A percentile compares a stretch with the other conserved stretches of the same genome.
Evolutionary conservation across 2,797 vertebrate genomes (phyloP).

Genomic region (Acomys russatus): DNA sequence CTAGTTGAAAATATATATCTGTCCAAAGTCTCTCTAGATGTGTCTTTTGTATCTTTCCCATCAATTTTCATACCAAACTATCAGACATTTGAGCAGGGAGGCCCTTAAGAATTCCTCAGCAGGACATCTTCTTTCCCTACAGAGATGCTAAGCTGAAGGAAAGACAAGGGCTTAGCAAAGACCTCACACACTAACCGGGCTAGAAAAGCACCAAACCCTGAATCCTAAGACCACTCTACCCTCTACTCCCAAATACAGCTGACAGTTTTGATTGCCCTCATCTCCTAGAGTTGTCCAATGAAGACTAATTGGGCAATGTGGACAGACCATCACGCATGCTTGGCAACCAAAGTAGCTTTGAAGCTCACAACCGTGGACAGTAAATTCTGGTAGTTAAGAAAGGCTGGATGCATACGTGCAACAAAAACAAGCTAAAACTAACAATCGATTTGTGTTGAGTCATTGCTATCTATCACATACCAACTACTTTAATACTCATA

Average conservation of each 20-base stretch:
- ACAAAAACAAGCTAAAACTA: not conserved
- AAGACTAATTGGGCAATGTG: not conserved
- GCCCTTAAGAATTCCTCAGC: not conserved
- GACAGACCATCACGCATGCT: not conserved
- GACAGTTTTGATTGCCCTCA: not conserved
- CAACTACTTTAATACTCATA: not conserved
- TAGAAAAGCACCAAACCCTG: not conserved
- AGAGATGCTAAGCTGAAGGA: not conserved
- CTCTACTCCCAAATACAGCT: not conserved
- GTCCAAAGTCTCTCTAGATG: not conserved
- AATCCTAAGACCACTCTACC: not conserved
- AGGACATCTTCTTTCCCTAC: not conserved
- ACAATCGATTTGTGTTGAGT: not conserved
- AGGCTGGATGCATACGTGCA: not conserved
- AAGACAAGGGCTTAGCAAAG: not conserved
- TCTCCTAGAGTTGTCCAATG: not conserved
- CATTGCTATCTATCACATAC: not conserved
- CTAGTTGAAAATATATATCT: not conserved
- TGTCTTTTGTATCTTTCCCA: not conserved
- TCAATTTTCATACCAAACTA: not conserved
- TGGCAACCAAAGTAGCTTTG: not conserved
- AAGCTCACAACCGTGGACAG: not conserved
- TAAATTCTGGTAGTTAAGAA: not conserved
- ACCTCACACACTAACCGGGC: not conserved
- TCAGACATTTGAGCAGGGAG: not conserved